These are phyloP conservation scores for Yponomeuta cagnagella DNA, from an alignment of 2,888 invertebrate species.

Conservation along the genomic window DNA sequence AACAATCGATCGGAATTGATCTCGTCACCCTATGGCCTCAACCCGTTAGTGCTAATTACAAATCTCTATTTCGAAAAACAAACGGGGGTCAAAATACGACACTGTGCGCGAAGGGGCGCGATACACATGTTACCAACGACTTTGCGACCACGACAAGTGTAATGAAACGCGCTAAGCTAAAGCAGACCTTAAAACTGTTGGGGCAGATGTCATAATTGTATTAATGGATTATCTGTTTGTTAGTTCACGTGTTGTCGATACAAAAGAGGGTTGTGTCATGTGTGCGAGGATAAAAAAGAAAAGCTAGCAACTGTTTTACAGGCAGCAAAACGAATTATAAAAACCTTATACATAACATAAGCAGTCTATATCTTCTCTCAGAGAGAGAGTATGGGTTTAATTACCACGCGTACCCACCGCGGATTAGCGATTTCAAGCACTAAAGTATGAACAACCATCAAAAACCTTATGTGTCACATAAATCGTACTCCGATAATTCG, in stretches of 20 bases:
- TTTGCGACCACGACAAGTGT: conserved; percentile 60
- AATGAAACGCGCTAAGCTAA: conserved; percentile 25
- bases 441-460: too few relatives aligned
- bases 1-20: too few relatives aligned
- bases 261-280: conserved; percentile 5
- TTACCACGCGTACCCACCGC: too few relatives aligned
- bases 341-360: background rate
- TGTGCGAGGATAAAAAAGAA: background rate
- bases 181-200: conserved; percentile 25
- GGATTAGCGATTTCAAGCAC: too few relatives aligned
- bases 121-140: conserved; percentile 59
- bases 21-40: conserved; percentile 6
- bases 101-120: conserved; percentile 18
- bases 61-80: conserved; percentile 34
- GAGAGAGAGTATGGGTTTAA: too few relatives aligned
- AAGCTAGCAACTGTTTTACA: background rate
- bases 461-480: too few relatives aligned
- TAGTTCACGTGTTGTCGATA: conserved; percentile 62
- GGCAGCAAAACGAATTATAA: background rate
- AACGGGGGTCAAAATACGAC: conserved; percentile 49
- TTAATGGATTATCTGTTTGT: conserved; percentile 33
- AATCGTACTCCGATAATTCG: background rate
- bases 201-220: conserved; percentile 21
- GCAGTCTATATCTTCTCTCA: background rate
- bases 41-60: conserved; percentile 42